phyloP scores from a whole-genome alignment of 2,888 invertebrate genomes.

The Hypomecis punctinalis region DNA sequence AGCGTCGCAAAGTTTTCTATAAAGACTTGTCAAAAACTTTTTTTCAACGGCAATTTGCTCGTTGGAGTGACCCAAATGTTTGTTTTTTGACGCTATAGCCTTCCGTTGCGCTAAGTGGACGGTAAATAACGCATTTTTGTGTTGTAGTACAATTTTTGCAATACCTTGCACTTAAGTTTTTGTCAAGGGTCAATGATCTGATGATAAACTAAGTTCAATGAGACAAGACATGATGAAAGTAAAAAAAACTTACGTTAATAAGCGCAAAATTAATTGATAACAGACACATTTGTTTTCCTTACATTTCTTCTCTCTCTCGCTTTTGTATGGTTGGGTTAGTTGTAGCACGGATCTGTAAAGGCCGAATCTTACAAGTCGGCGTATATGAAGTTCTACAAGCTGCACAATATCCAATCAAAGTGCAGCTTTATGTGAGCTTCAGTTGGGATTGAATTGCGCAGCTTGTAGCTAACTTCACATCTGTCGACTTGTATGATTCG shows the following conservation, averaged over 20 bases:
- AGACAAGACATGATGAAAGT: background rate
- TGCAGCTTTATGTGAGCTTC: too few relatives aligned
- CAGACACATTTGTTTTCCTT: background rate
- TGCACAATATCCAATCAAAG: too few relatives aligned
- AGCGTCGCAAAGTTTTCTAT: constrained; percentile 20
- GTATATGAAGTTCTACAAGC: too few relatives aligned
- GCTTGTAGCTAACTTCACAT: too few relatives aligned
- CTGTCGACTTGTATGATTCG: too few relatives aligned
- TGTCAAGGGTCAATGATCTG: constrained; percentile 2
- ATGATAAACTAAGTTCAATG: background rate
- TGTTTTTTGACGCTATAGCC: constrained; percentile 48
- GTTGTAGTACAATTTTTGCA: constrained; percentile 4
- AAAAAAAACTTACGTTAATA: background rate
- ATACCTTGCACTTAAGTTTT: constrained; percentile 3
- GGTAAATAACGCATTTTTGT: constrained; percentile 38
- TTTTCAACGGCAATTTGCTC: constrained; percentile 5
- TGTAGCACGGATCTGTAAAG: too few relatives aligned
- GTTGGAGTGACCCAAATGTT: constrained; percentile 56
- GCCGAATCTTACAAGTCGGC: too few relatives aligned
- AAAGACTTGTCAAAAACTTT: constrained; percentile 31
- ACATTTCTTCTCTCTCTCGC: background rate
- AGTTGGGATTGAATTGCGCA: too few relatives aligned
- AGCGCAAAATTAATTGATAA: background rate
- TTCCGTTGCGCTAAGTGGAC: constrained; percentile 48
- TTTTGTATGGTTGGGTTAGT: too few relatives aligned